Evolutionary conservation across 2,888 invertebrate species (phyloP).

Genomic region (Torymus tubicola): DNA sequence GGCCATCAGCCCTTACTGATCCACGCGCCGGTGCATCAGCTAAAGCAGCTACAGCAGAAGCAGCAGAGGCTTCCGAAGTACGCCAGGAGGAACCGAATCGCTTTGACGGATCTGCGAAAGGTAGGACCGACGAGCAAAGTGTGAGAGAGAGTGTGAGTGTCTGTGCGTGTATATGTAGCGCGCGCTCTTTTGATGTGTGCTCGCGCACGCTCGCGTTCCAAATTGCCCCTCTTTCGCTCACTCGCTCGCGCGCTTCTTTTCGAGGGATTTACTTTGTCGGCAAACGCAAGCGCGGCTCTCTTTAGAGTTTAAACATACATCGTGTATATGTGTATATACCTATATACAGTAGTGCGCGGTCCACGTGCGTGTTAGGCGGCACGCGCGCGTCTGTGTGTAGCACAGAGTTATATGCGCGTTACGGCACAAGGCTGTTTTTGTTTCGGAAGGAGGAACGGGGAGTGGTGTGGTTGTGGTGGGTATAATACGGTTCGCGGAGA

Average conservation of each 20-base stretch:
- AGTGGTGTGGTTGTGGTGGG: too few species aligned
- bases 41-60: not conserved
- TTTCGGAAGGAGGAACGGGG: too few species aligned
- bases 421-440: too few species aligned
- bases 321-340: not conserved
- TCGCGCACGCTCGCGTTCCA: not conserved
- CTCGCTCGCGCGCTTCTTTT: not conserved
- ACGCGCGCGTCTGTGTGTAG: too few species aligned
- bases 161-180: not conserved
- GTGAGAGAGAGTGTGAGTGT: too few species aligned
- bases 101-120: constrained; percentile 29
- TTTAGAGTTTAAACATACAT: constrained; percentile 17
- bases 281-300: not conserved
- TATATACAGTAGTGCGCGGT: not conserved
- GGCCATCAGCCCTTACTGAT: too few species aligned
- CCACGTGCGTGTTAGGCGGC: not conserved
- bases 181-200: not conserved
- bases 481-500: too few species aligned
- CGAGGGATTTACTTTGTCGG: constrained; percentile 19
- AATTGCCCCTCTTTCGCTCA: not conserved
- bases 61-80: not conserved
- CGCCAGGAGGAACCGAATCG: constrained; percentile 15
- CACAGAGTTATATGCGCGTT: too few species aligned
- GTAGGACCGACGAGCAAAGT: not conserved
- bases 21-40: too few species aligned